Conservation (phyloP, 92 coral and sea anemone species). For the Meandrina meandrites region DNA sequence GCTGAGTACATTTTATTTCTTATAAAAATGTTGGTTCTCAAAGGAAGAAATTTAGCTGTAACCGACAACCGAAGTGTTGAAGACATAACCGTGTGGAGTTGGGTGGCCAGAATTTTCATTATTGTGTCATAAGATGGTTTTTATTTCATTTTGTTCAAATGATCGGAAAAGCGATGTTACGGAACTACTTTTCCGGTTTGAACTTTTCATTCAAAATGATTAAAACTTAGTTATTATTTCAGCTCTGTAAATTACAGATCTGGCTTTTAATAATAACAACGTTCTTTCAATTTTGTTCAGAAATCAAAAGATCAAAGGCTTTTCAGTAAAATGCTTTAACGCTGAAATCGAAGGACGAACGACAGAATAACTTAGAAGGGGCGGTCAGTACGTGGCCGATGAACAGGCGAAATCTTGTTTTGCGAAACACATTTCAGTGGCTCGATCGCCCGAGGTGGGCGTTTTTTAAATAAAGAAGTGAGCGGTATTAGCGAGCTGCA, state of each 20-base stretch:
- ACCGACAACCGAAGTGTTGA: too few species aligned
- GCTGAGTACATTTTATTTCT: too few species aligned
- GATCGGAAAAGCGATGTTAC: neutral
- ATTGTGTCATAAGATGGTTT: too few species aligned
- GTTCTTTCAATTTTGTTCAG: neutral
- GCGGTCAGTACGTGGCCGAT: neutral
- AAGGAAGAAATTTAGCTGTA: neutral
- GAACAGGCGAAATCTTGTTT: neutral
- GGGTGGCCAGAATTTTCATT: neutral
- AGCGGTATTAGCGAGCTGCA: too few species aligned
- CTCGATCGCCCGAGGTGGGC: neutral
- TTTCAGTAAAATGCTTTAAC: neutral
- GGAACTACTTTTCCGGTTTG: neutral
- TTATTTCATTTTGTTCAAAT: neutral
- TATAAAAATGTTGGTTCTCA: neutral
- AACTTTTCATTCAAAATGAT: neutral
- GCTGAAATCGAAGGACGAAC: neutral
- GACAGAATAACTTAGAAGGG: neutral
- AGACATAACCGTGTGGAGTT: too few species aligned
- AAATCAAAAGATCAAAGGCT: neutral
- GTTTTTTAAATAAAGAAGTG: neutral
- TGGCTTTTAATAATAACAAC: neutral
- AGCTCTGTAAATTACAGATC: neutral
- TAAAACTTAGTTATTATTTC: neutral
- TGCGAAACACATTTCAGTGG: neutral